These are phyloP conservation scores for Vultur gryphus DNA, from an alignment of 2,797 vertebrate genomes.

Conservation along the genomic window DNA sequence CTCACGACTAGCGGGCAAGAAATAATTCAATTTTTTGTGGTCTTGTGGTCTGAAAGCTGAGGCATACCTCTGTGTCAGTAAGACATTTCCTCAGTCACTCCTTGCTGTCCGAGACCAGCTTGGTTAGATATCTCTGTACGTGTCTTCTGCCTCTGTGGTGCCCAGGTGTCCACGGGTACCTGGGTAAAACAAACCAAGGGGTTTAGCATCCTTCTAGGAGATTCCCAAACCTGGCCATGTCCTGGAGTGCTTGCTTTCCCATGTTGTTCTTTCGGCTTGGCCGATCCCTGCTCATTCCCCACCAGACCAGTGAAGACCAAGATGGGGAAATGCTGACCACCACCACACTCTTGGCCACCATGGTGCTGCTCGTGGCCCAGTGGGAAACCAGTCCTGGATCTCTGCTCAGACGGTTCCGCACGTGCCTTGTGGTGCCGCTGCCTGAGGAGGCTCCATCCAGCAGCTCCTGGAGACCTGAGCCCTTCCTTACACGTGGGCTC, in stretches of 20 bases:
- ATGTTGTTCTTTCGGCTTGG: not conserved
- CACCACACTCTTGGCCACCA: not conserved
- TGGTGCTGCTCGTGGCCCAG: not conserved
- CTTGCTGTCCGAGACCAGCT: not conserved
- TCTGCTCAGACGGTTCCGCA: not conserved
- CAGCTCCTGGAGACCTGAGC: not conserved
- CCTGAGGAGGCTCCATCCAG: not conserved
- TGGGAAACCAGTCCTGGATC: not conserved
- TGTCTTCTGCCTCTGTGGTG: not conserved
- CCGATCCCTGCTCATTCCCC: not conserved
- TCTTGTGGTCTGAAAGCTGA: not conserved
- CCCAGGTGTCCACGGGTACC: not conserved
- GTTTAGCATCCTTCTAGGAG: not conserved
- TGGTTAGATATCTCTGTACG: rapidly evolving
- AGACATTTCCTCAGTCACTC: not conserved
- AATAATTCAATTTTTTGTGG: not conserved
- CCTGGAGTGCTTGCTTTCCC: not conserved
- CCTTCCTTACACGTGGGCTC: not conserved
- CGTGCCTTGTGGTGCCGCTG: not conserved
- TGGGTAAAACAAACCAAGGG: not conserved
- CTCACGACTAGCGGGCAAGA: not conserved
- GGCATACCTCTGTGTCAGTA: not conserved
- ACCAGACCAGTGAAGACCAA: not conserved
- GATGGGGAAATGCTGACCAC: not conserved
- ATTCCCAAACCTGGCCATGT: not conserved